Evolutionary conservation across 2,888 invertebrate genomes (phyloP).

Genomic region (Drosophila borealis): DNA sequence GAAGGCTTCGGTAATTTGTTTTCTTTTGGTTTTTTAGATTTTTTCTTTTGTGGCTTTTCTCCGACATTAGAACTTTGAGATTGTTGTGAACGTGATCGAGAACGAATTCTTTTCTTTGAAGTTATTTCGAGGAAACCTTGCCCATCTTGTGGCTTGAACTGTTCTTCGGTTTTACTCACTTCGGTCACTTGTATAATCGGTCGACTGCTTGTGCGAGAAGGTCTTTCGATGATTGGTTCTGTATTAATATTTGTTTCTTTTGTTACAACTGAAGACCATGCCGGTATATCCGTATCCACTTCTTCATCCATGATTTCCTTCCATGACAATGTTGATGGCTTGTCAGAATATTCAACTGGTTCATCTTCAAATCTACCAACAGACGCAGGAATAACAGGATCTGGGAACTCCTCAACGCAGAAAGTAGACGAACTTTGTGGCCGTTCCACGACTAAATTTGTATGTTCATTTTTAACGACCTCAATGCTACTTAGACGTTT

Average conservation of each 20-base stretch:
- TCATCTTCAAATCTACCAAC: slow-evolving; percentile 3
- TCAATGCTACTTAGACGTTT: slow-evolving; percentile 23
- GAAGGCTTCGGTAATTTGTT: slow-evolving; percentile 5
- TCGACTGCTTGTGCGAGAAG: slow-evolving; percentile 66
- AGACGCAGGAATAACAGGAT: slow-evolving; percentile 47
- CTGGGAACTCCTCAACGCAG: slow-evolving; percentile 54
- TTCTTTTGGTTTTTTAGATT: slow-evolving; percentile 63
- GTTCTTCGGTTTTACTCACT: slow-evolving; percentile 31
- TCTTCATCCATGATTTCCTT: slow-evolving; percentile 79
- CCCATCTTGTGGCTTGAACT: slow-evolving; percentile 66
- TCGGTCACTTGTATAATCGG: slow-evolving; percentile 77
- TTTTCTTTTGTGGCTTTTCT: slow-evolving; percentile 85
- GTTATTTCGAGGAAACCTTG: slow-evolving; percentile 86
- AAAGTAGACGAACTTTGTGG: slow-evolving; percentile 16
- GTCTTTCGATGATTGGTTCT: slow-evolving; percentile 43
- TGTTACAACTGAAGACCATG: slow-evolving; percentile 68
- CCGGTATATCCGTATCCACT: slow-evolving; percentile 51
- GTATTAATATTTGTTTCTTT: slow-evolving; percentile 2
- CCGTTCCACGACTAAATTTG: slow-evolving; percentile 6
- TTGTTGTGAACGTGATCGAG: slow-evolving; percentile 86
- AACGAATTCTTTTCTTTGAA: slow-evolving; percentile 85
- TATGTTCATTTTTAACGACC: background rate
- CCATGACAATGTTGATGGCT: slow-evolving; percentile 59
- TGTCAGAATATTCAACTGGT: slow-evolving; percentile 25
- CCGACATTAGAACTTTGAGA: slow-evolving; percentile 72